Evolutionary conservation across 2,113 vertebrate species (phyloP).

Genomic region (Pyxicephalus adspersus): DNA sequence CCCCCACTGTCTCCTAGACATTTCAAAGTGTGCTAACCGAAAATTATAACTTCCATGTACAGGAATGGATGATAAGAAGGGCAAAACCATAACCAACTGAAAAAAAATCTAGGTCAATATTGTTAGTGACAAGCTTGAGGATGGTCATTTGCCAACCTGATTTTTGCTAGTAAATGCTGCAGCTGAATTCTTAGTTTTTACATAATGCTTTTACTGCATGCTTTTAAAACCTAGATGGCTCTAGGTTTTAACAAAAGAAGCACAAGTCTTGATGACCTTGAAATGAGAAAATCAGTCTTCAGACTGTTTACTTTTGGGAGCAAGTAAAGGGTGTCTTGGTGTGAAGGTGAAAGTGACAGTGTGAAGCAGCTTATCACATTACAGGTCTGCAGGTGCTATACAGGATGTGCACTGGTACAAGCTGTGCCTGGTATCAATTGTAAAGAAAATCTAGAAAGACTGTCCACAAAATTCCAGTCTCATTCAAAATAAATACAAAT

Average conservation of each 20-base stretch:
- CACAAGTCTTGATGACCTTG: slow-evolving; percentile 33
- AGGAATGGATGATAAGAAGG: slow-evolving; percentile 28
- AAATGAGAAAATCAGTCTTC: slow-evolving; percentile 5
- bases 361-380: slow-evolving; percentile 27
- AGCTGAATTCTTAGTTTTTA: slow-evolving; percentile 3
- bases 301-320: slow-evolving; percentile 10
- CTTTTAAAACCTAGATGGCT: background rate
- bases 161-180: background rate
- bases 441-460: too few species aligned
- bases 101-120: slow-evolving; percentile 17
- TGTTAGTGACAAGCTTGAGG: slow-evolving; percentile 18
- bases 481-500: too few species aligned
- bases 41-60: slow-evolving; percentile 35
- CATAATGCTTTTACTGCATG: background rate
- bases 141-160: slow-evolving; percentile 30
- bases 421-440: background rate
- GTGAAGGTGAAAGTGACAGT: slow-evolving; percentile 44
- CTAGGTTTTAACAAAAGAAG: slow-evolving; percentile 2
- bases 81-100: slow-evolving; percentile 28
- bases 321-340: background rate
- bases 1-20: slow-evolving; percentile 23
- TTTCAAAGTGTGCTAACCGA: slow-evolving; percentile 15
- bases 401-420: background rate
- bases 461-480: too few species aligned
- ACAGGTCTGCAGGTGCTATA: slow-evolving; percentile 6